A percentile compares a stretch with the other conserved stretches of the same genome.
Conservation (phyloP, 2,113 vertebrate species). For the Steatornis caripensis region DNA sequence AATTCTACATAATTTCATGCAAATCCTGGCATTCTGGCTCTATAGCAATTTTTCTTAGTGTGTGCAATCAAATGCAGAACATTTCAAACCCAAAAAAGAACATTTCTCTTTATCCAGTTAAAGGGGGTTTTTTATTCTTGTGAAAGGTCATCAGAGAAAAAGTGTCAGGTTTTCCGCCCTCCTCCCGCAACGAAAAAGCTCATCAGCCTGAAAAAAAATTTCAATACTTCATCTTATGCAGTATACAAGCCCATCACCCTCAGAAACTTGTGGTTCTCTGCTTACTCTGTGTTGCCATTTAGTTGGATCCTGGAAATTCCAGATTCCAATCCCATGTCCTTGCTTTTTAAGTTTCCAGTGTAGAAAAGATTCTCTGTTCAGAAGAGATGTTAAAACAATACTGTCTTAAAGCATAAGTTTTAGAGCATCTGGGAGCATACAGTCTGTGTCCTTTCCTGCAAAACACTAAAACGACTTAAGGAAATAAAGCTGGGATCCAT, state of each 20-base stretch:
- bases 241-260: neutral
- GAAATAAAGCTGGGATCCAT: neutral
- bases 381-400: neutral
- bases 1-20: neutral
- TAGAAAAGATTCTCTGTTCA: neutral
- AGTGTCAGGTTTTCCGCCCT: neutral
- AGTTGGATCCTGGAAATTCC: neutral
- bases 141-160: neutral
- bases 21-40: neutral
- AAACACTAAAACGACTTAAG: neutral
- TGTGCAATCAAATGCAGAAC: neutral
- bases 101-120: neutral
- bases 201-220: neutral
- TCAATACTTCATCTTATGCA: neutral
- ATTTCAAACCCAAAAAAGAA: neutral
- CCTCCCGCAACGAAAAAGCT: neutral
- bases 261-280: neutral
- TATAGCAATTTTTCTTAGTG: neutral
- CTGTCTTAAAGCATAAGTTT: neutral
- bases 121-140: neutral
- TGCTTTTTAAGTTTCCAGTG: neutral
- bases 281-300: neutral
- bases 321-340: neutral
- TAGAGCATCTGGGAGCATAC: neutral
- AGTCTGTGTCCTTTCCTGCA: neutral